These are phyloP conservation scores for Phalanger gymnotis DNA, from an alignment of 2,797 vertebrate genomes.

Conservation along the genomic window DNA sequence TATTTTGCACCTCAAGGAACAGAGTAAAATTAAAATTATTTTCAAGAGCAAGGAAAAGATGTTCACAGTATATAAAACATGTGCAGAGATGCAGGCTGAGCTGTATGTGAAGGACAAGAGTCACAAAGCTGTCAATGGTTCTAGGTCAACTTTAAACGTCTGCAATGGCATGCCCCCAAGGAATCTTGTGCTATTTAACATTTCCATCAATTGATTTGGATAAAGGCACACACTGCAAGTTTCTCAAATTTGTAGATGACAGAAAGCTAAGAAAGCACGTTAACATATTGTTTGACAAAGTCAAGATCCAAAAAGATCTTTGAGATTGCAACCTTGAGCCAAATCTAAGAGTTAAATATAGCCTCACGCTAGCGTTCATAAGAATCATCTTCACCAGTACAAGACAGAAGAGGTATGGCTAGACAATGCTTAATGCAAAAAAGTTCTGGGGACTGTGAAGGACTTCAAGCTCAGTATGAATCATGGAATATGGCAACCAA, in stretches of 20 bases:
- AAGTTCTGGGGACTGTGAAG: not conserved
- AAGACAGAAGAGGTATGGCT: not conserved
- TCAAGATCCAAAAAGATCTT: not conserved
- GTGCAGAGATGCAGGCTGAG: not conserved
- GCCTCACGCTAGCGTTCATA: not conserved
- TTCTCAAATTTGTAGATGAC: not conserved
- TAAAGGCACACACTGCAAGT: not conserved
- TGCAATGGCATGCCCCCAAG: not conserved
- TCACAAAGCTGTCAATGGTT: not conserved
- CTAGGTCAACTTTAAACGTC: not conserved
- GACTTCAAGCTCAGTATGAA: not conserved
- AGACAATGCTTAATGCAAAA: not conserved
- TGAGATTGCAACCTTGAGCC: not conserved
- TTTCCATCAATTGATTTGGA: not conserved
- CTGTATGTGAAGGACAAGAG: not conserved
- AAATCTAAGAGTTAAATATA: not conserved
- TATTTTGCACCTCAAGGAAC: constrained; percentile 45
- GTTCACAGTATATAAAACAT: not conserved
- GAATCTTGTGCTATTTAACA: not conserved
- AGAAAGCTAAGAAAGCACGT: not conserved
- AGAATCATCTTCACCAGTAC: not conserved
- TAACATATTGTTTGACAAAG: not conserved
- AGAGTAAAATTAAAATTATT: constrained; percentile 24
- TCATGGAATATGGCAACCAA: not conserved
- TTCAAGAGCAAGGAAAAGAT: constrained; percentile 44